phyloP scores from a whole-genome alignment of 2,888 invertebrate genomes.

The Notocelia uddmanniana region DNA sequence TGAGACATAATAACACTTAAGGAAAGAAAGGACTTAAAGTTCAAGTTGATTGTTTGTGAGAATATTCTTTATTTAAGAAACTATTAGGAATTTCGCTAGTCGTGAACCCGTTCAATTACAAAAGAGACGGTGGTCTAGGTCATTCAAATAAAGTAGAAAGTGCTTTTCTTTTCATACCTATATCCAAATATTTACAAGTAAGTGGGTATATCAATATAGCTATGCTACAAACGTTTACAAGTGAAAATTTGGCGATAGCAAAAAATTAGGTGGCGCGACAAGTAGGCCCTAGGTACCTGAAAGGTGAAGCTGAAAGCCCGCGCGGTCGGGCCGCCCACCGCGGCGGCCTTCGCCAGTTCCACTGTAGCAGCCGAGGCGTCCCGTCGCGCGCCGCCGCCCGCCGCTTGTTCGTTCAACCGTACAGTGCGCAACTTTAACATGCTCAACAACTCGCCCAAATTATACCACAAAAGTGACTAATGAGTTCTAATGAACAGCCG shows the following conservation, averaged over 20 bases:
- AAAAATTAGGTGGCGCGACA: conserved; percentile 46
- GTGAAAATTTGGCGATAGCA: conserved; percentile 23
- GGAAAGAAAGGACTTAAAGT: too few relatives aligned
- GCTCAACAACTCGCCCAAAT: conserved; percentile 62
- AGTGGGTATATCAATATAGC: too few relatives aligned
- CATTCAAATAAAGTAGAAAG: too few relatives aligned
- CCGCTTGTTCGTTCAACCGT: conserved; percentile 54
- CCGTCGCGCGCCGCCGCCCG: conserved; percentile 55
- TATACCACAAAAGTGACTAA: conserved; percentile 67
- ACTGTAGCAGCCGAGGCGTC: conserved; percentile 57
- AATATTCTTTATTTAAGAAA: too few relatives aligned
- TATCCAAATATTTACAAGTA: too few relatives aligned
- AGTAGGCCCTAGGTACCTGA: conserved; percentile 61
- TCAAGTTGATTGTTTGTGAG: too few relatives aligned
- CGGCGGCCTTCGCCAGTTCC: conserved; percentile 62
- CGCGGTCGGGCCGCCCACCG: conserved; percentile 54
- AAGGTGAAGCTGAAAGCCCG: conserved; percentile 58
- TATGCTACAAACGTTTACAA: background rate
- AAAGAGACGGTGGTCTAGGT: too few relatives aligned
- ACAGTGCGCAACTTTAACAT: conserved; percentile 74
- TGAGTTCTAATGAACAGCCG: conserved; percentile 50
- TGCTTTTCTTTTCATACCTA: too few relatives aligned
- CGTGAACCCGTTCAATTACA: too few relatives aligned
- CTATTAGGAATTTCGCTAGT: too few relatives aligned
- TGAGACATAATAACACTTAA: too few relatives aligned